Evolutionary conservation across 2,888 invertebrate species (phyloP), one percentile per base, ranked within the genome.

Genomic region (Mesorhabditis sp.): DNA sequence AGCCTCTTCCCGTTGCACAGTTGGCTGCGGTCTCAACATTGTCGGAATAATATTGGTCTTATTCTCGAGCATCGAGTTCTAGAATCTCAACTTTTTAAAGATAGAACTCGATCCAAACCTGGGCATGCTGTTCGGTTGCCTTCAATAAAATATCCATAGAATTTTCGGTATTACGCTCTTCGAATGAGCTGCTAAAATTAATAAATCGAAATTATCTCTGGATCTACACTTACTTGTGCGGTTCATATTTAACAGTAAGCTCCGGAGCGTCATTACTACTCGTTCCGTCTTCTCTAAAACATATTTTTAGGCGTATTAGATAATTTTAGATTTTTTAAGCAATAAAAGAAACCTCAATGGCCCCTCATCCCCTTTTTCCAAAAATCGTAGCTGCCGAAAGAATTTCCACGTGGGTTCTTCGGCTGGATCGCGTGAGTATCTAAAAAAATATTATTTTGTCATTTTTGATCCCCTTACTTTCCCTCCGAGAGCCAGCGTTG

Each of bases 321-420:
- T 50, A 50, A 13, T n/a, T 2, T 10, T 10, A 50, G 58, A 50
- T 50, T 50, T 50, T 50, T 50, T 50, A n/a, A 50, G 7, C 1
- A 13, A 10, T 50, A 10, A 50, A 50, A 50, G 10, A n/a, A 13
- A 50, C 58, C 58, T 50, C 58, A 50, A 50, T 0, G 58, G 58
- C n/a, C 58, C 58, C 58, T 50, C 58, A 10, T 50, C n/a, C n/a
- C 58, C 58, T 50, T 50, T 50, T 50, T 78, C 78, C 43, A 80
- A 65, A 68, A 80, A 80, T 4, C 74, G 69, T 28, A 80, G 70
- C 74, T 73, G 68, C 43, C 76, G 72, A 45, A 76, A 80, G 72
- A 80, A 80, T 69, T 80, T 80, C 80, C 80, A 80, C 6, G 80
- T 77, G 5, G 78, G 78, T 50, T 78, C 80, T 42, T 80, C 78